Percentiles rank a stretch among this genome's conserved stretches.
These are phyloP conservation scores for Leucophenga varia DNA, from an alignment of 1,140 invertebrate genomes.

Conservation along the genomic window DNA sequence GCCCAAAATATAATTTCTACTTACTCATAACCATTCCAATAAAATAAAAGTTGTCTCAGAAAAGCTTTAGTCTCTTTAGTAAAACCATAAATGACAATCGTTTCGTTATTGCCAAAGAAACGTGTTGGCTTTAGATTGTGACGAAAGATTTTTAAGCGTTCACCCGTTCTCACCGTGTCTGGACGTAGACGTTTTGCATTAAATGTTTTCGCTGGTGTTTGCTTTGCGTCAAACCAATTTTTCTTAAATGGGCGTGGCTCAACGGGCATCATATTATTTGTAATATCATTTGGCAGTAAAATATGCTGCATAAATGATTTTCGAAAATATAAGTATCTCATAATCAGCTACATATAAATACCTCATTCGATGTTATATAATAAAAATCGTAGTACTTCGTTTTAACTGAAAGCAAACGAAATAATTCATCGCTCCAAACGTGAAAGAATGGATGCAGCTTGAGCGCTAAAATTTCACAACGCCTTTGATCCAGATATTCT, in stretches of 20 bases:
- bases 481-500: slow-evolving; percentile 15
- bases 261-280: slow-evolving; percentile 33
- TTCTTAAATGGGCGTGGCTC: slow-evolving; percentile 28
- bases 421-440: slow-evolving; percentile 27
- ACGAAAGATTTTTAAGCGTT: slow-evolving; percentile 21
- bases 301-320: slow-evolving; percentile 6
- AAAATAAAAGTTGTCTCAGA: slow-evolving; percentile 26
- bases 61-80: slow-evolving; percentile 21
- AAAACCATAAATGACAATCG: slow-evolving; percentile 26
- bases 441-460: slow-evolving; percentile 33
- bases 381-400: slow-evolving; percentile 27
- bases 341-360: too few species aligned
- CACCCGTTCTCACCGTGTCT: background rate
- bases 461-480: slow-evolving; percentile 31
- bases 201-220: background rate
- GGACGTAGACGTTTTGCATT: background rate
- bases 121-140: slow-evolving; percentile 28
- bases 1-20: background rate
- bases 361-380: slow-evolving; percentile 18
- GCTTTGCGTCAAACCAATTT: slow-evolving; percentile 28
- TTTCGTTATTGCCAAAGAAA: slow-evolving; percentile 9
- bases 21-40: slow-evolving; percentile 34
- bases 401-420: slow-evolving; percentile 22
- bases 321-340: background rate
- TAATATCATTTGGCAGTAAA: slow-evolving; percentile 28